Evolutionary conservation across 2,113 vertebrate species (phyloP).

Genomic region (Nerophis ophidion): DNA sequence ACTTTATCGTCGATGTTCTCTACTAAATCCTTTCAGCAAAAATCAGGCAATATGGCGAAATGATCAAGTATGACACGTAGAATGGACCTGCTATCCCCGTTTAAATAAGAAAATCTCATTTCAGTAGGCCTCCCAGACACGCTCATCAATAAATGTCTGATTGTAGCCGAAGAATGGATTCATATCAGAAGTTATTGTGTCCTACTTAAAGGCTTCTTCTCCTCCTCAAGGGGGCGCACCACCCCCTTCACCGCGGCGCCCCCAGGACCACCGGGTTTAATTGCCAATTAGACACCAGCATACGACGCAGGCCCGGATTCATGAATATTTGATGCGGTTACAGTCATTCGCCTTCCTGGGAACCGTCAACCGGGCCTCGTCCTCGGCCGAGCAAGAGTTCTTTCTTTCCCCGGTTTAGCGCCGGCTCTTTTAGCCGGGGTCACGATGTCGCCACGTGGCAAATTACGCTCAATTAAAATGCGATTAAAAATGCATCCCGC

Average conservation of each 20-base stretch:
- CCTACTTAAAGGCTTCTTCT: not conserved
- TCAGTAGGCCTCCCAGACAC: constrained; percentile 21
- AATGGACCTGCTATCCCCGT: no score
- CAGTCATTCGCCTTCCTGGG: constrained; percentile 33
- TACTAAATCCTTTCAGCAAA: no score
- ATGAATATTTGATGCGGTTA: constrained; percentile 59
- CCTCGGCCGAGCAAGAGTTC: constrained; percentile 19
- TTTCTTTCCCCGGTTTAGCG: not conserved
- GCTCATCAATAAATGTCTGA: constrained; percentile 10
- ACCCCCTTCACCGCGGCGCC: constrained; percentile 15
- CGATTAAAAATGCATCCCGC: constrained; percentile 9
- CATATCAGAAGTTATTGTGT: not conserved
- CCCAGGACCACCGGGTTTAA: constrained; percentile 41
- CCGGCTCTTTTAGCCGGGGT: not conserved
- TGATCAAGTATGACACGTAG: no score
- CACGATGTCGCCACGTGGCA: constrained; percentile 16
- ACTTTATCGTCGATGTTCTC: no score
- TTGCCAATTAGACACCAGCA: constrained; percentile 37
- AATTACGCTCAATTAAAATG: constrained; percentile 19
- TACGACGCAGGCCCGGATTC: constrained; percentile 25
- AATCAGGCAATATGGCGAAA: no score
- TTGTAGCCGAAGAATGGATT: constrained; percentile 4
- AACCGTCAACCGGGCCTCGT: constrained; percentile 28
- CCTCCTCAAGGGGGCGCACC: not conserved
- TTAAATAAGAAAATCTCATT: no score